These are phyloP conservation scores for Ochotona princeps DNA, from an alignment of 2,113 vertebrate genomes.

Conservation along the genomic window DNA sequence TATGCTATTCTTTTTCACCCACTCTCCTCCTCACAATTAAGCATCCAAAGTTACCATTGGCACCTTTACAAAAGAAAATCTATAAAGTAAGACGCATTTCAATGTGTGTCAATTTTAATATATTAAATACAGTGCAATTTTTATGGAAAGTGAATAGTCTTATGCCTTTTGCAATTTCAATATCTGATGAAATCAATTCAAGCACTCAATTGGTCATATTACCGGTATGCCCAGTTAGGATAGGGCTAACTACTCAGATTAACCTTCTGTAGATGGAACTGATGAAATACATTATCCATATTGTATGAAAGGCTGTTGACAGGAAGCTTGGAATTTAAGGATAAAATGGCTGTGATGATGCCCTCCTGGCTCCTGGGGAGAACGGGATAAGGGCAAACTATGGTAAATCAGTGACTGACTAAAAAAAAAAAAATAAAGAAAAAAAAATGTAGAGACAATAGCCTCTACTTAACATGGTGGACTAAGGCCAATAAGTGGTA, in stretches of 20 bases:
- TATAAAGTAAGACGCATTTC: constrained; percentile 68
- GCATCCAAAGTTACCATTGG: constrained; percentile 62
- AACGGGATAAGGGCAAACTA: constrained; percentile 22
- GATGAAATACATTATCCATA: constrained; percentile 63
- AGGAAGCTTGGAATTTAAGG: constrained; percentile 33
- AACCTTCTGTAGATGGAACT: constrained; percentile 70
- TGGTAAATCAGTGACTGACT: constrained; percentile 42
- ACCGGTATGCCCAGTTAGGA: constrained; percentile 63
- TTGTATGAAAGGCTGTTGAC: constrained; percentile 55
- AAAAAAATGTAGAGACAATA: constrained; percentile 49
- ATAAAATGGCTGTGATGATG: constrained; percentile 29
- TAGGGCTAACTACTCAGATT: constrained; percentile 68
- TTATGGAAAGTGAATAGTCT: constrained; percentile 76
- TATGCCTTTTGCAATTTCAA: constrained; percentile 68
- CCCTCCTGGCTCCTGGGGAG: constrained; percentile 25
- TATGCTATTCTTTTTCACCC: constrained; percentile 24
- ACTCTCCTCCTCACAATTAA: constrained; percentile 58
- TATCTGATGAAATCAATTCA: constrained; percentile 74
- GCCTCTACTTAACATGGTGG: constrained; percentile 10
- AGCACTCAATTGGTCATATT: constrained; percentile 74
- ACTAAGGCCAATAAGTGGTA: neutral
- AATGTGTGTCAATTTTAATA: constrained; percentile 74
- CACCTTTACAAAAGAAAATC: constrained; percentile 71
- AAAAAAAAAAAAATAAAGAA: no score
- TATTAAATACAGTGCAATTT: constrained; percentile 69